These are phyloP conservation scores for Drosophila sucinea DNA, from an alignment of 1,140 invertebrate species.

Conservation along the genomic window DNA sequence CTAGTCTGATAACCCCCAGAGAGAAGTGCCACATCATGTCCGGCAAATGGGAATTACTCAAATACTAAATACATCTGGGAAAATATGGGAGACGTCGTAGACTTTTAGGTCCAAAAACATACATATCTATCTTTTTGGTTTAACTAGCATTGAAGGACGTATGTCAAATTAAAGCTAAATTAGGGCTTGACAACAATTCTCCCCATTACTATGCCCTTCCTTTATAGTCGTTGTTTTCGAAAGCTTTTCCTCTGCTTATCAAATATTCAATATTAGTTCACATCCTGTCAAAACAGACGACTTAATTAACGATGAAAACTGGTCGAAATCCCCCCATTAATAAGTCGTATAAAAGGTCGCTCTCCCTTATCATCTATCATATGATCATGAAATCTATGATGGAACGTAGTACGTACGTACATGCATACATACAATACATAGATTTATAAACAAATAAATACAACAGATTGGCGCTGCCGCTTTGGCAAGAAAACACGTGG, in stretches of 20 bases:
- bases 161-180: conserved; percentile 33
- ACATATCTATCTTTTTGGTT: background rate
- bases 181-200: background rate
- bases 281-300: conserved; percentile 29
- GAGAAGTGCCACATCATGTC: background rate
- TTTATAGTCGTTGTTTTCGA: background rate
- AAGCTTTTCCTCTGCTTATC: conserved; percentile 11
- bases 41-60: background rate
- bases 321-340: conserved; percentile 41
- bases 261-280: conserved; percentile 11
- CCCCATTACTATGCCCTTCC: background rate
- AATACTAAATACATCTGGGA: background rate
- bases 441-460: conserved; percentile 5
- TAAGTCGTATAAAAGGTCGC: conserved; percentile 43
- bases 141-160: background rate
- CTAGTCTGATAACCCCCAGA: background rate
- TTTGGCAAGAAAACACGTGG: conserved; percentile 5
- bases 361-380: conserved; percentile 46
- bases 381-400: background rate
- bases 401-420: background rate
- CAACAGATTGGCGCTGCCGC: background rate
- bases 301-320: conserved; percentile 57
- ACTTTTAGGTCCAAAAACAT: too few relatives aligned
- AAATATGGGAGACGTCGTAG: background rate
- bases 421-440: background rate